Percentiles rank a stretch among this genome's conserved stretches.
Evolutionary conservation across 2,113 vertebrate genomes (phyloP).

Genomic region (Percopsis transmontana): DNA sequence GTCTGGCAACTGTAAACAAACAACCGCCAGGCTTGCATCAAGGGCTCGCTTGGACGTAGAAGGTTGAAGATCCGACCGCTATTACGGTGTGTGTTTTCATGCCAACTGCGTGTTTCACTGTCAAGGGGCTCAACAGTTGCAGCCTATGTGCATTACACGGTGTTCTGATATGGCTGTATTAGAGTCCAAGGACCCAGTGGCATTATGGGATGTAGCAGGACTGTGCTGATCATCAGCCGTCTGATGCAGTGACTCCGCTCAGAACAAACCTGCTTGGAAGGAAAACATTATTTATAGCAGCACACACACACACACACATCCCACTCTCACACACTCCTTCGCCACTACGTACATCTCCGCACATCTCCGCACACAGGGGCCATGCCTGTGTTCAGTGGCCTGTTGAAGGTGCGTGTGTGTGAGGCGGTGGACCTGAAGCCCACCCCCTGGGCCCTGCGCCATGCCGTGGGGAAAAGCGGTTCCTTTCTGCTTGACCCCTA

Average conservation of each 20-base stretch:
- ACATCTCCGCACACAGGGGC: conserved; percentile 57
- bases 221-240: conserved; percentile 35
- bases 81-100: conserved; percentile 47
- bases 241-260: conserved; percentile 58
- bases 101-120: conserved; percentile 18
- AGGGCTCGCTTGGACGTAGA: conserved; percentile 33
- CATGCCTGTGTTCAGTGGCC: conserved; percentile 99
- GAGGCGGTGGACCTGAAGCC: conserved; percentile 97
- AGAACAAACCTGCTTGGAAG: conserved; percentile 42
- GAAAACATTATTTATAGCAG: conserved; percentile 34
- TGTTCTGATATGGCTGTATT: conserved; percentile 42
- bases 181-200: conserved; percentile 51
- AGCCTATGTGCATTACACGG: conserved; percentile 21
- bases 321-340: background rate
- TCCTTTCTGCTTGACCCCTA: conserved; percentile 97
- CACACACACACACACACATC: conserved; percentile 18
- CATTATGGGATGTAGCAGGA: conserved; percentile 69
- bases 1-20: conserved; percentile 69
- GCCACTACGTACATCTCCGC: no score
- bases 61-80: conserved; percentile 37
- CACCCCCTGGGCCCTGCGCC: conserved; percentile 96
- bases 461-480: conserved; percentile 94
- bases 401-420: conserved; percentile 97
- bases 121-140: conserved; percentile 18
- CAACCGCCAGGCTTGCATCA: conserved; percentile 37